These are phyloP conservation scores for Anabas testudineus DNA, from an alignment of 2,797 vertebrate species.

Conservation along the genomic window DNA sequence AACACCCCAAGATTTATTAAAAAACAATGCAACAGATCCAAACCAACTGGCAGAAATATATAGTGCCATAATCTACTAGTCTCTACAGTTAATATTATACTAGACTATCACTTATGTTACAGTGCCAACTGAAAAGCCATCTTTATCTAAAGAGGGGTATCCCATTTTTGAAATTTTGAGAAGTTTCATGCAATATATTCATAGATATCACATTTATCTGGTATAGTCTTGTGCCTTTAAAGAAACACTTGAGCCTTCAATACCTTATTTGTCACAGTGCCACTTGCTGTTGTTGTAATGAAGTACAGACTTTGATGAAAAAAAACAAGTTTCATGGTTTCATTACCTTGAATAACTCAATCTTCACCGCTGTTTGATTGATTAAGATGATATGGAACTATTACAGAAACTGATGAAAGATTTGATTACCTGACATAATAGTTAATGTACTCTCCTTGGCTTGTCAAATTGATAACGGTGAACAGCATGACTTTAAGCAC, in stretches of 20 bases:
- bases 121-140: slow-evolving; percentile 10
- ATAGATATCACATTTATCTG: slow-evolving; percentile 2
- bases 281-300: slow-evolving; percentile 9
- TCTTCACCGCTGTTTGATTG: slow-evolving; percentile 43
- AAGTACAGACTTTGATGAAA: slow-evolving; percentile 12
- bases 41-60: slow-evolving; percentile 43
- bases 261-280: slow-evolving; percentile 7
- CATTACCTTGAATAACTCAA: slow-evolving; percentile 38
- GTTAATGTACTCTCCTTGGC: slow-evolving; percentile 35
- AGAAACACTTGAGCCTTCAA: slow-evolving; percentile 1
- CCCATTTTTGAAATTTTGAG: not conserved
- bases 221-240: slow-evolving; percentile 6
- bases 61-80: slow-evolving; percentile 4
- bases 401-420: slow-evolving; percentile 44
- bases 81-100: not conserved
- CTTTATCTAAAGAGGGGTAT: slow-evolving; percentile 8
- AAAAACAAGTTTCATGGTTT: slow-evolving; percentile 9
- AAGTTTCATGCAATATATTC: not conserved
- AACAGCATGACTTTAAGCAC: slow-evolving; percentile 20
- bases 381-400: slow-evolving; percentile 44
- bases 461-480: slow-evolving; percentile 26
- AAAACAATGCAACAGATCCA: slow-evolving; percentile 53
- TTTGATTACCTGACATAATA: slow-evolving; percentile 48
- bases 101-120: slow-evolving; percentile 1
- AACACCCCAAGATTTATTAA: slow-evolving; percentile 32